phyloP scores from a whole-genome alignment of 2,113 vertebrate genomes.

The Hystrix brachyura region DNA sequence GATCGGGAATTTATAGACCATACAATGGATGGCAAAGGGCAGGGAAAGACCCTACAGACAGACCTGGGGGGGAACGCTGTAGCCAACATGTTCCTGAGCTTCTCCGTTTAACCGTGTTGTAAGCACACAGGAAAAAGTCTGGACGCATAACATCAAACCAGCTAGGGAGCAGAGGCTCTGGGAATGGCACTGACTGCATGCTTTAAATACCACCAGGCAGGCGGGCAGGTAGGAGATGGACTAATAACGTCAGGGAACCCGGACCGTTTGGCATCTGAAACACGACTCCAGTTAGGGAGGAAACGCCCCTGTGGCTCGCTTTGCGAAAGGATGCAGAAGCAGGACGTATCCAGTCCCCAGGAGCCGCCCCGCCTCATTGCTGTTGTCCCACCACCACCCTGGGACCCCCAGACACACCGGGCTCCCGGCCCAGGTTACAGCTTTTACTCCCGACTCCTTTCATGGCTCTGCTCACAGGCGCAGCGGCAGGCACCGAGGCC shows the following conservation, averaged over 20 bases:
- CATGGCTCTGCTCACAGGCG: slow-evolving; percentile 36
- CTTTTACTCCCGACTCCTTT: slow-evolving; percentile 29
- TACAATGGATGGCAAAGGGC: background rate
- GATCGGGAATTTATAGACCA: slow-evolving; percentile 2
- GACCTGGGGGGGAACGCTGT: background rate
- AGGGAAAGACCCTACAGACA: background rate
- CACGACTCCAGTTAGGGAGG: background rate
- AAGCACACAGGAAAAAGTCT: background rate
- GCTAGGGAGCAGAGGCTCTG: background rate
- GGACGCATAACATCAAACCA: background rate
- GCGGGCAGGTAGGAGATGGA: background rate
- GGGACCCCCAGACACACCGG: background rate
- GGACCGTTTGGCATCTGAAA: background rate
- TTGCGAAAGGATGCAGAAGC: background rate
- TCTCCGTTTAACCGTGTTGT: slow-evolving; percentile 4
- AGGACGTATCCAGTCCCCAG: background rate
- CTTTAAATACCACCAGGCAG: background rate
- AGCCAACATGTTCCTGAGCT: background rate
- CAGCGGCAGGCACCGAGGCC: background rate
- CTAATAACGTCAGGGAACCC: background rate
- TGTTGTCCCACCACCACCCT: background rate
- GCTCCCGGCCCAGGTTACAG: background rate
- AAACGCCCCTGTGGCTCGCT: background rate
- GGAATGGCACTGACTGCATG: background rate
- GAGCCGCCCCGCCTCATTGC: background rate